Percentiles rank a stretch among this genome's conserved stretches.
These are phyloP conservation scores for Enteromius fasciolatus DNA, from an alignment of 2,797 vertebrate genomes.

Conservation along the genomic window DNA sequence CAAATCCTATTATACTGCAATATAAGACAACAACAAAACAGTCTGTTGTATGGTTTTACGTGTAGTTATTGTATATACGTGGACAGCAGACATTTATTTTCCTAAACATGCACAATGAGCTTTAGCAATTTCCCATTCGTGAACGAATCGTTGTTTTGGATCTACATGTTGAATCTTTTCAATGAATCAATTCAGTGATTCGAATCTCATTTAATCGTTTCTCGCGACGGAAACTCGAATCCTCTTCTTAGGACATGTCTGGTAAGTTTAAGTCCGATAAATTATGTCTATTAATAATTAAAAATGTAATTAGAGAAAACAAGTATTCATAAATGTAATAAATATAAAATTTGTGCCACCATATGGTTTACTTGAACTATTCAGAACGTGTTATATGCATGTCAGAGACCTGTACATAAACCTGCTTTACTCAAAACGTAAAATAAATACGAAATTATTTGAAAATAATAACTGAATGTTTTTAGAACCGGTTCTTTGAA, in stretches of 20 bases:
- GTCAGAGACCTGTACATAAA: not conserved
- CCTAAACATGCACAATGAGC: not conserved
- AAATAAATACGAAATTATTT: not conserved
- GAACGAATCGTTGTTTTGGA: not conserved
- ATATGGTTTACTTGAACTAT: not conserved
- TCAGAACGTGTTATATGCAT: not conserved
- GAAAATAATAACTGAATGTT: not conserved
- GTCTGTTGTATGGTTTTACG: not conserved
- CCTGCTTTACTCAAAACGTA: not conserved
- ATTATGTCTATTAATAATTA: not conserved
- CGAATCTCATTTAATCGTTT: not conserved
- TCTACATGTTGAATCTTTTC: not conserved
- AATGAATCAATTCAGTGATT: not conserved
- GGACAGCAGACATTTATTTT: not conserved
- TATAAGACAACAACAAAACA: not conserved
- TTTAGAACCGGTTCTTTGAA: slow-evolving; percentile 6
- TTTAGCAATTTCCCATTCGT: not conserved
- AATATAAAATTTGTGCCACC: not conserved
- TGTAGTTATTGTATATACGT: not conserved
- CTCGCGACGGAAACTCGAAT: not conserved
- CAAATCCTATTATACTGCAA: not conserved
- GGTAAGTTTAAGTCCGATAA: not conserved
- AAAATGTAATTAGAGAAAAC: not conserved
- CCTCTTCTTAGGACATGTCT: not conserved
- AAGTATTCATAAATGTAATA: not conserved